Evolutionary conservation across 2,888 invertebrate genomes (phyloP).

Genomic region (Scaeva pyrastri): DNA sequence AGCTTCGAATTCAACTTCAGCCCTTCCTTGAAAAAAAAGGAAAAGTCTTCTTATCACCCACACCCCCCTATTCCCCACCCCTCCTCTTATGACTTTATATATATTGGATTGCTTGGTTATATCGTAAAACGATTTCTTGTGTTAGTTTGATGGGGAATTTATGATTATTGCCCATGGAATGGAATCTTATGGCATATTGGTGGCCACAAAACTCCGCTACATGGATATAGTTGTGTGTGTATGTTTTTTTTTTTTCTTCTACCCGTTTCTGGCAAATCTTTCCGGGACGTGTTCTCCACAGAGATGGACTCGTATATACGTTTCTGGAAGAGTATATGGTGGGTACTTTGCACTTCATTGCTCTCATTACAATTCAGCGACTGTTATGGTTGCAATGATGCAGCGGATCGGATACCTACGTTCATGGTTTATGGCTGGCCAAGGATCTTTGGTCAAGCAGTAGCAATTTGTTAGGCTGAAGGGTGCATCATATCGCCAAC

Average conservation of each 20-base stretch:
- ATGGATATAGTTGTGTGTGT: not conserved
- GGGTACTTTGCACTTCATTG: conserved; percentile 46
- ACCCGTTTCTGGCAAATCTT: not conserved
- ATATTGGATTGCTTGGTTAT: conserved; percentile 51
- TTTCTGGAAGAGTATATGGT: conserved; percentile 37
- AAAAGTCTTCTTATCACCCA: not conserved
- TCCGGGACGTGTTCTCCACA: conserved; percentile 47
- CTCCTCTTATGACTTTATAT: conserved; percentile 45
- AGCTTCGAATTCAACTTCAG: too few species aligned
- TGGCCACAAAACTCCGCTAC: not conserved
- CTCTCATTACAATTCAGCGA: conserved; percentile 57
- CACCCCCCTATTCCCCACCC: not conserved
- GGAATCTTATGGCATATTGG: conserved; percentile 8
- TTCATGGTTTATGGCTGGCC: conserved; percentile 58
- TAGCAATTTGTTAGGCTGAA: conserved; percentile 63
- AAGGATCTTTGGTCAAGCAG: conserved; percentile 62
- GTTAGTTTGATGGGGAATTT: conserved; percentile 71
- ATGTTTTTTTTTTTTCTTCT: not conserved
- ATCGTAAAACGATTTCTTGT: conserved; percentile 75
- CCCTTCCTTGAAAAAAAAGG: conserved; percentile 12
- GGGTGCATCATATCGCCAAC: conserved; percentile 32
- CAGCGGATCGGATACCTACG: conserved; percentile 4
- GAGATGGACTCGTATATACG: too few species aligned
- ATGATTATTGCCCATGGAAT: conserved; percentile 67
- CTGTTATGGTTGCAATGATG: conserved; percentile 1